Evolutionary conservation across 2,888 invertebrate species (phyloP).

Genomic region (Chrysina gloriosa): DNA sequence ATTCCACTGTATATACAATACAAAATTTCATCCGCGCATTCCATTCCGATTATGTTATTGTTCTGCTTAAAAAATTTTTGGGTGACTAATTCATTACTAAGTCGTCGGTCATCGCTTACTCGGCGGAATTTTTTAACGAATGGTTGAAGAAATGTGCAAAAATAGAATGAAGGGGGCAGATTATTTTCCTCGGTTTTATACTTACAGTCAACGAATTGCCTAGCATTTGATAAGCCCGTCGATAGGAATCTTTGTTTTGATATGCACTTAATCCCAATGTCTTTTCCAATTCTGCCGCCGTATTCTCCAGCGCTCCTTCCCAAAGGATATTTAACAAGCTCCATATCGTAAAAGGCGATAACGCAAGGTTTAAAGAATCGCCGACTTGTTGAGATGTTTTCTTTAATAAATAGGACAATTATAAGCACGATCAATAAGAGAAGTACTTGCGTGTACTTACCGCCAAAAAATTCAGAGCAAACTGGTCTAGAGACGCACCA

Average conservation of each 20-base stretch:
- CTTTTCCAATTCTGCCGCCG: constrained; percentile 67
- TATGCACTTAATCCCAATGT: constrained; percentile 57
- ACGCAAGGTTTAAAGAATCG: constrained; percentile 66
- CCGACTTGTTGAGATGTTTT: constrained; percentile 54
- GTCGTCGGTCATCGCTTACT: too few relatives aligned
- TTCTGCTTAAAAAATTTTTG: too few relatives aligned
- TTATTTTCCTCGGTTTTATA: constrained; percentile 1
- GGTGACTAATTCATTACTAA: too few relatives aligned
- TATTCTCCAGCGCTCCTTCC: constrained; percentile 71
- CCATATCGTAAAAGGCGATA: constrained; percentile 77
- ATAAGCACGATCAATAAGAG: neutral
- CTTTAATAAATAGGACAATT: constrained; percentile 45
- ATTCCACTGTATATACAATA: too few relatives aligned
- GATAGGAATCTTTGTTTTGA: constrained; percentile 48
- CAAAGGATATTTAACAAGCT: constrained; percentile 70
- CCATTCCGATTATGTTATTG: too few relatives aligned
- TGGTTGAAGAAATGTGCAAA: too few relatives aligned
- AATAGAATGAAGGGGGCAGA: neutral
- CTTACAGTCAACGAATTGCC: constrained; percentile 52
- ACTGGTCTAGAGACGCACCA: constrained; percentile 55
- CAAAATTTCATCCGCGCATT: too few relatives aligned
- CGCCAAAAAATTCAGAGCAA: constrained; percentile 55
- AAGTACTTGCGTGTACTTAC: constrained; percentile 53
- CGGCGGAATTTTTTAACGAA: too few relatives aligned
- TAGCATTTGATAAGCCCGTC: constrained; percentile 55